Evolutionary conservation across 2,888 invertebrate genomes (phyloP).

Genomic region (Oxyteleia sp.): DNA sequence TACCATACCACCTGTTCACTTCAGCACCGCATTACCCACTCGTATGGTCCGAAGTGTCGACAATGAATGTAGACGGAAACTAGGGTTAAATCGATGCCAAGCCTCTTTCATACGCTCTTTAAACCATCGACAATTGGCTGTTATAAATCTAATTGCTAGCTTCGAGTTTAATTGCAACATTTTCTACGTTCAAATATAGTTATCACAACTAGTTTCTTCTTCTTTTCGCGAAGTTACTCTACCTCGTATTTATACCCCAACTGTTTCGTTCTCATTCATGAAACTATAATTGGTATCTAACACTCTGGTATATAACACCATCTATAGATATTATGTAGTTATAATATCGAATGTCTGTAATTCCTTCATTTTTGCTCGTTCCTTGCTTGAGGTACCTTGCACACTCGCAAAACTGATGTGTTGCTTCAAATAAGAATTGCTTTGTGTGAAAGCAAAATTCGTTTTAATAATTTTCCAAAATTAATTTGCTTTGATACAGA

Average conservation of each 20-base stretch:
- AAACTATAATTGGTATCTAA: conserved; percentile 28
- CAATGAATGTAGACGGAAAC: conserved; percentile 57
- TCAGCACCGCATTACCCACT: conserved; percentile 47
- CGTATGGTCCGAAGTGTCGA: conserved; percentile 56
- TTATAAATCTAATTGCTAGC: conserved; percentile 38
- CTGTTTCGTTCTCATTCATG: conserved; percentile 20
- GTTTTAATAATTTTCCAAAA: too few species aligned
- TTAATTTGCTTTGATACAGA: too few species aligned
- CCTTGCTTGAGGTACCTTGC: too few species aligned
- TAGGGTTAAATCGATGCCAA: conserved; percentile 68
- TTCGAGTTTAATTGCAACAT: conserved; percentile 33
- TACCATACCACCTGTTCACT: conserved; percentile 68
- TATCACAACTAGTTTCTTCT: conserved; percentile 20
- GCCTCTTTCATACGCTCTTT: conserved; percentile 32
- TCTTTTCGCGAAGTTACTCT: background rate
- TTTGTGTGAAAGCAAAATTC: too few species aligned
- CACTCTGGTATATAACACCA: conserved; percentile 10
- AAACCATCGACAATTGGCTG: conserved; percentile 29
- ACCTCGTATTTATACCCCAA: conserved; percentile 14
- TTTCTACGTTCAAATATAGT: conserved; percentile 47
- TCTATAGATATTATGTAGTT: background rate
- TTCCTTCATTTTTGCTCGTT: background rate
- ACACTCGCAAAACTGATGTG: too few species aligned
- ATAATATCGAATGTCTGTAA: background rate
- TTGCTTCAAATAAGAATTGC: too few species aligned